Conservation (phyloP, 2,888 invertebrate genomes). For the Diaperis boleti region DNA sequence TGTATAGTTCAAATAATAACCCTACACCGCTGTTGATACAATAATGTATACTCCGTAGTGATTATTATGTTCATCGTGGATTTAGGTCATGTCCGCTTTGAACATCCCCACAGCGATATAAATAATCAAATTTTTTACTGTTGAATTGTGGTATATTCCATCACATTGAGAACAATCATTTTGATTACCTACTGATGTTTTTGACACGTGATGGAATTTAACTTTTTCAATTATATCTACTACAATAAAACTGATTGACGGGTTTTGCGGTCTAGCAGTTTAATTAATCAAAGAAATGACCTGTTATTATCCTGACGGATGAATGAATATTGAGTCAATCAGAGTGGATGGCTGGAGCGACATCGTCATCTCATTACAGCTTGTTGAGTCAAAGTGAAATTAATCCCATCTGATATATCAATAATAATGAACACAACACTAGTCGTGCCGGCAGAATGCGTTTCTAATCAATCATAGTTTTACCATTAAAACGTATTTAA, state of each 20-base stretch:
- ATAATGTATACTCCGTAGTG: too few relatives aligned
- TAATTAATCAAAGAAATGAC: constrained; percentile 30
- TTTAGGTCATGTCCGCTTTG: too few relatives aligned
- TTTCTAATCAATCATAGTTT: constrained; percentile 18
- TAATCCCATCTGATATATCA: constrained; percentile 16
- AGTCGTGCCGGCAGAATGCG: background rate
- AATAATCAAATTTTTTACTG: too few relatives aligned
- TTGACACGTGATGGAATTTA: background rate
- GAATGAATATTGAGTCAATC: constrained; percentile 26
- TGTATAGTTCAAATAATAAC: too few relatives aligned
- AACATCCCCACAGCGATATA: too few relatives aligned
- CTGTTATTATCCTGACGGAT: constrained; percentile 22
- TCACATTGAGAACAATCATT: background rate
- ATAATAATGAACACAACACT: constrained; percentile 14
- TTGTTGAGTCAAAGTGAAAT: constrained; percentile 14
- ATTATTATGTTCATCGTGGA: too few relatives aligned
- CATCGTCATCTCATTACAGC: constrained; percentile 11
- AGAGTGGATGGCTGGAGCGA: background rate
- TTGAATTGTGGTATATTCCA: too few relatives aligned
- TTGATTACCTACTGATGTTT: constrained; percentile 14
- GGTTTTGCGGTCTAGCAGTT: constrained; percentile 21
- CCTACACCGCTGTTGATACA: too few relatives aligned
- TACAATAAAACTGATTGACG: constrained; percentile 22
- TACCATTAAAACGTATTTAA: background rate
- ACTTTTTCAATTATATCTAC: constrained; percentile 10